Conservation (phyloP, 1,140 invertebrate species). For the Pemphigus obesinymphae region DNA sequence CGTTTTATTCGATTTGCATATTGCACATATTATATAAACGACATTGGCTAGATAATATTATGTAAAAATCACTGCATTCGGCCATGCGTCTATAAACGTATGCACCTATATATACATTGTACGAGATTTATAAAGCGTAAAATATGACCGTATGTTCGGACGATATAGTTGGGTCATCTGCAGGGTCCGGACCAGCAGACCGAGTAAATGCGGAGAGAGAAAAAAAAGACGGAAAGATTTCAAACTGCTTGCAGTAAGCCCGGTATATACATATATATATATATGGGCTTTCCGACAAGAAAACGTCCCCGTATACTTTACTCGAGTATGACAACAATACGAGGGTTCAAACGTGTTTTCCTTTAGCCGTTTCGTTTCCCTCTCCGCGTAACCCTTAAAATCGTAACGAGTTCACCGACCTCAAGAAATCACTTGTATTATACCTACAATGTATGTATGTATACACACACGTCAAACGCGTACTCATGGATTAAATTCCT, state of each 20-base stretch:
- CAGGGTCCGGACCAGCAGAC: not conserved
- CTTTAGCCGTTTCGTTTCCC: not conserved
- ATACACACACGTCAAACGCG: not conserved
- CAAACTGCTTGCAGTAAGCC: not conserved
- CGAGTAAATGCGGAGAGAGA: not conserved
- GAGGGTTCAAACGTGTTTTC: conserved; percentile 1
- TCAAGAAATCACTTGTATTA: not conserved
- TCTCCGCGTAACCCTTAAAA: not conserved
- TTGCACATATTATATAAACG: not conserved
- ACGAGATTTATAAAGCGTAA: not conserved
- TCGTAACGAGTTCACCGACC: not conserved
- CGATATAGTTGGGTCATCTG: not conserved
- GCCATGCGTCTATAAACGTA: no score
- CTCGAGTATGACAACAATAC: not conserved
- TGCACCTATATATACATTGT: no score
- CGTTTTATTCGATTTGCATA: not conserved
- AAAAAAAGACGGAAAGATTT: not conserved
- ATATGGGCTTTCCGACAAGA: not conserved
- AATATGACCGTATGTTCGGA: not conserved
- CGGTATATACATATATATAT: no score
- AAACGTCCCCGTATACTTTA: not conserved
- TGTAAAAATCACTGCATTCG: not conserved
- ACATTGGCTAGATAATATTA: not conserved
- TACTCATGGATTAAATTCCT: no score
- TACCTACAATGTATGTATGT: not conserved